These are phyloP conservation scores for Lomographa bimaculata DNA, from an alignment of 2,888 invertebrate species.

Conservation along the genomic window DNA sequence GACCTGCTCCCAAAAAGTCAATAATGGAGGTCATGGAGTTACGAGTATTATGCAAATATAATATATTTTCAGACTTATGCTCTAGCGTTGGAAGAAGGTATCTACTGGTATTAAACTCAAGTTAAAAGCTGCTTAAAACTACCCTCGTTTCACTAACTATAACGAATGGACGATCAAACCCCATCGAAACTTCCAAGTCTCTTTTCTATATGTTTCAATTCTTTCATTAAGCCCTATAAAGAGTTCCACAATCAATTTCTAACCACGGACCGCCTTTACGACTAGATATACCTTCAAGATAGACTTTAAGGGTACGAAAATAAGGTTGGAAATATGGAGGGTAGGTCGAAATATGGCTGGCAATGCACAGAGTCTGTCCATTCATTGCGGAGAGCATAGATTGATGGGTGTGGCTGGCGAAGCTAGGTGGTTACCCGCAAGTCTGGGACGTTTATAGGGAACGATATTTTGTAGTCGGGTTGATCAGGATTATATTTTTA, in stretches of 20 bases:
- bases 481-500: no score
- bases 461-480: constrained; percentile 43
- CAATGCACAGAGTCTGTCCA: constrained; percentile 65
- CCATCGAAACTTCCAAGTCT: constrained; percentile 23
- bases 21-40: no score
- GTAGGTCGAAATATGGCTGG: constrained; percentile 36
- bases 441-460: constrained; percentile 43
- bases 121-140: no score
- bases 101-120: no score
- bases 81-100: no score
- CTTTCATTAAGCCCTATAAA: constrained; percentile 78
- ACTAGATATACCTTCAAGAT: constrained; percentile 31
- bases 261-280: constrained; percentile 54
- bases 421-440: constrained; percentile 69
- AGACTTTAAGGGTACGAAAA: accelerated
- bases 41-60: no score
- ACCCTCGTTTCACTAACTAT: constrained; percentile 6
- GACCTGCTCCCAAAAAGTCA: no score
- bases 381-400: constrained; percentile 78
- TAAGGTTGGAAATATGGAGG: constrained; percentile 41
- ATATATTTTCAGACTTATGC: no score
- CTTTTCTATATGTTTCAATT: constrained; percentile 75
- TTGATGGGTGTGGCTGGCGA: constrained; percentile 70
- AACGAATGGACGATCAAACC: constrained; percentile 17
- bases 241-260: constrained; percentile 77